A percentile compares a stretch with the other conserved stretches of the same genome.
phyloP scores from a whole-genome alignment of 2,797 vertebrate genomes.

The Peromyscus attwateri region DNA sequence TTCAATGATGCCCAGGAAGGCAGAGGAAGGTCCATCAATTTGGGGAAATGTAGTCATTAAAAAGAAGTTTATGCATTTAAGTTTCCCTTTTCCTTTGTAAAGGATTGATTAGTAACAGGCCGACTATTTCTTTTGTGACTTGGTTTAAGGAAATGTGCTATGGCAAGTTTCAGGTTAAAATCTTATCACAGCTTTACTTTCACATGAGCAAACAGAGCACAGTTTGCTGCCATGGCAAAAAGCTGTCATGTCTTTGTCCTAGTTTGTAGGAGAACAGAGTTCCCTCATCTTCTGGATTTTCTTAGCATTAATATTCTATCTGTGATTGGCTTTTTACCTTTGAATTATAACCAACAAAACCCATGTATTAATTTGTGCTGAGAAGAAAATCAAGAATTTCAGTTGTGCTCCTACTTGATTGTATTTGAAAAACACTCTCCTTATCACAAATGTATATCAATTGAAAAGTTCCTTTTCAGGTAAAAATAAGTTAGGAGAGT shows the following conservation, averaged over 20 bases:
- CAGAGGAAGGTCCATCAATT: no score
- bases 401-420: not conserved
- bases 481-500: not conserved
- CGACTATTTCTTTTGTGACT: conserved; percentile 1
- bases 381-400: not conserved
- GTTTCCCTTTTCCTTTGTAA: not conserved
- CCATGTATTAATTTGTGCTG: not conserved
- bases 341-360: not conserved
- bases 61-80: not conserved
- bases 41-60: not conserved
- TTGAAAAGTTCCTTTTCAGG: not conserved
- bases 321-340: not conserved
- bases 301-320: not conserved
- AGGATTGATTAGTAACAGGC: not conserved
- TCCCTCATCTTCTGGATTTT: not conserved
- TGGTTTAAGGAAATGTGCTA: not conserved
- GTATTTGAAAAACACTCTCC: not conserved
- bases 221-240: not conserved
- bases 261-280: not conserved
- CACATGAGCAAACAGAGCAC: not conserved
- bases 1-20: not conserved
- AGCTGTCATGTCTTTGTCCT: not conserved
- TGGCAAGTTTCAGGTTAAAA: not conserved
- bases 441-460: not conserved
- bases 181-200: not conserved